Percentiles rank a stretch among this genome's conserved stretches.
Evolutionary conservation across 2,888 invertebrate species (phyloP).

Genomic region (Drosophila maculinotata): DNA sequence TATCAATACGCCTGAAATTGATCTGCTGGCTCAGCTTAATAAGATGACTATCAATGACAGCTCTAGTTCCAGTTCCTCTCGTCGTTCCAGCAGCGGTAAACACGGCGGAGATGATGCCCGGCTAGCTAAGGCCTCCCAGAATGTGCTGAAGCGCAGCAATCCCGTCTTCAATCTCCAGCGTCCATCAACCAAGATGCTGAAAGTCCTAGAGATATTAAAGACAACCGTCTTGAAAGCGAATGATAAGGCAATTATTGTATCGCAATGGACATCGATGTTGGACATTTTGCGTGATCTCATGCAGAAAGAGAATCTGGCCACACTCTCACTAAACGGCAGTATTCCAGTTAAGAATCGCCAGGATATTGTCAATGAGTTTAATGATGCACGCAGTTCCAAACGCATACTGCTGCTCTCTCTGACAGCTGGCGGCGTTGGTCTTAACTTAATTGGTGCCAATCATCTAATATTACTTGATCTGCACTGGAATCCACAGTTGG

Average conservation of each 20-base stretch:
- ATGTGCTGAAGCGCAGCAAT: slow-evolving; percentile 88
- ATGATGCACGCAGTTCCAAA: slow-evolving; percentile 87
- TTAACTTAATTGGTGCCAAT: slow-evolving; percentile 96
- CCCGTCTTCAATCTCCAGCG: slow-evolving; percentile 89
- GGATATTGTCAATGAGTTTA: slow-evolving; percentile 90
- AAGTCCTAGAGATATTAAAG: slow-evolving; percentile 87
- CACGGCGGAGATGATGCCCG: slow-evolving; percentile 80
- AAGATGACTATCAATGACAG: slow-evolving; percentile 86
- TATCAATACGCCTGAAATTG: slow-evolving; percentile 85
- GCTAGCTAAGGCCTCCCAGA: slow-evolving; percentile 87
- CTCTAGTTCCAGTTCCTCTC: slow-evolving; percentile 13
- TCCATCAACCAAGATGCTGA: slow-evolving; percentile 89
- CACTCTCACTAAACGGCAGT: slow-evolving; percentile 90
- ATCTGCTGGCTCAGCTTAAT: slow-evolving; percentile 88
- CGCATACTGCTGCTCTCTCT: slow-evolving; percentile 93
- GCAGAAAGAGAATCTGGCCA: slow-evolving; percentile 85
- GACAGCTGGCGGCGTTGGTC: slow-evolving; percentile 97
- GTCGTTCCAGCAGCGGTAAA: slow-evolving; percentile 18
- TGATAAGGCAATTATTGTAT: slow-evolving; percentile 94
- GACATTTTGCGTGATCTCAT: slow-evolving; percentile 90
- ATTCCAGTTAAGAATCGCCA: slow-evolving; percentile 91
- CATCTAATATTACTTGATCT: slow-evolving; percentile 95
- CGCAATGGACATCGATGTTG: slow-evolving; percentile 96
- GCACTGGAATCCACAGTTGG: slow-evolving; percentile 99
- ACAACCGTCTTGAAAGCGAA: slow-evolving; percentile 86